phyloP scores from a whole-genome alignment of 2,888 invertebrate species.

The Ctenicera cuprea region DNA sequence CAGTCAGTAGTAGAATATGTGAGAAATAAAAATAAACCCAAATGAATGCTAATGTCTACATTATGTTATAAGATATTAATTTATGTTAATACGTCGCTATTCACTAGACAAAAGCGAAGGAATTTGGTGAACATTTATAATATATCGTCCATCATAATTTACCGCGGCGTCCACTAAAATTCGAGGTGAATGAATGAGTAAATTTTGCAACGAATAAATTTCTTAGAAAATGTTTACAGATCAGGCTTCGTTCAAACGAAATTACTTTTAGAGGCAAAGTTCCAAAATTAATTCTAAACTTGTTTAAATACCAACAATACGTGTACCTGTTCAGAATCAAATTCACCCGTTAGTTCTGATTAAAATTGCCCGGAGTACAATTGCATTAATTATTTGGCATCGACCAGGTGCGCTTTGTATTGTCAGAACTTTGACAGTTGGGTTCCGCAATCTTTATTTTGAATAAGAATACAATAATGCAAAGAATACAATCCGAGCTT shows the following conservation, averaged over 20 bases:
- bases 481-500: constrained; percentile 62
- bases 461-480: constrained; percentile 62
- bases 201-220: constrained; percentile 11
- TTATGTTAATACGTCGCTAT: constrained; percentile 56
- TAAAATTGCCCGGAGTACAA: constrained; percentile 47
- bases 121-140: constrained; percentile 47
- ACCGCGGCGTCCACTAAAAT: constrained; percentile 7
- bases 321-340: constrained; percentile 46
- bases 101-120: constrained; percentile 43
- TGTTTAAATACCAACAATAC: constrained; percentile 45
- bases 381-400: constrained; percentile 51
- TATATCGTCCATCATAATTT: constrained; percentile 30
- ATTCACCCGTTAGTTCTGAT: constrained; percentile 52
- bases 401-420: constrained; percentile 53
- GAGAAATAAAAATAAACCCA: constrained; percentile 55
- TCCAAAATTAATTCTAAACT: constrained; percentile 43
- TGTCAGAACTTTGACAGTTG: constrained; percentile 60
- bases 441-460: constrained; percentile 62
- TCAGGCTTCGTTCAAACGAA: constrained; percentile 28
- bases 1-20: constrained; percentile 55
- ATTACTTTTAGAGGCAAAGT: constrained; percentile 11
- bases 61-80: constrained; percentile 58
- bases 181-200: constrained; percentile 8
- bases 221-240: constrained; percentile 19
- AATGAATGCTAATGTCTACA: constrained; percentile 60